Evolutionary conservation across 2,797 vertebrate species (phyloP).

Genomic region (Anguilla megastoma): DNA sequence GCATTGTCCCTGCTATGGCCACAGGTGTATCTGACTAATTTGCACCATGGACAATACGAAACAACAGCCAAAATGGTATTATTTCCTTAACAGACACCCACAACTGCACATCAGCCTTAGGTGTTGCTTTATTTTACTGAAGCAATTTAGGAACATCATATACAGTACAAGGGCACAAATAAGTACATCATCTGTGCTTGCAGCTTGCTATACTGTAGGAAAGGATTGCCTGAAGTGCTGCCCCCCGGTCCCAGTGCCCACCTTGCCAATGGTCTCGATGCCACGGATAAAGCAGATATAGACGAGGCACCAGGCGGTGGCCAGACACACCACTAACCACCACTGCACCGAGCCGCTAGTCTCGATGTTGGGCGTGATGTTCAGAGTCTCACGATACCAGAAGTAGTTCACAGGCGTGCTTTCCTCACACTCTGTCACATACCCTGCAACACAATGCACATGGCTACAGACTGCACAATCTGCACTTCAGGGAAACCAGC

Average conservation of each 20-base stretch:
- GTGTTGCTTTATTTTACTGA: too few species aligned
- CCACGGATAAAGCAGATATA: constrained; percentile 79
- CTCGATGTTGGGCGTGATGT: constrained; percentile 67
- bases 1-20: too few species aligned
- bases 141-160: too few species aligned
- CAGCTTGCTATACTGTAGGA: background rate
- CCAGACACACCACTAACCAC: constrained; percentile 75
- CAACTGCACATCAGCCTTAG: too few species aligned
- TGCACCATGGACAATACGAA: too few species aligned
- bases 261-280: constrained; percentile 82
- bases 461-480: background rate
- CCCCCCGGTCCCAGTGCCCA: constrained; percentile 41
- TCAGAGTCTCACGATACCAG: constrained; percentile 83
- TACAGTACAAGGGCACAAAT: too few species aligned
- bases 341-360: constrained; percentile 70
- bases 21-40: too few species aligned
- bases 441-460: constrained; percentile 58
- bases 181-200: background rate
- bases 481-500: background rate
- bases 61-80: too few species aligned
- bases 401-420: constrained; percentile 79
- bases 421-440: constrained; percentile 70
- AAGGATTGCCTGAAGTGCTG: background rate
- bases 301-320: constrained; percentile 72
- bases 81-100: too few species aligned